Evolutionary conservation across 2,113 vertebrate species (phyloP).

Genomic region (Gila orcuttii): DNA sequence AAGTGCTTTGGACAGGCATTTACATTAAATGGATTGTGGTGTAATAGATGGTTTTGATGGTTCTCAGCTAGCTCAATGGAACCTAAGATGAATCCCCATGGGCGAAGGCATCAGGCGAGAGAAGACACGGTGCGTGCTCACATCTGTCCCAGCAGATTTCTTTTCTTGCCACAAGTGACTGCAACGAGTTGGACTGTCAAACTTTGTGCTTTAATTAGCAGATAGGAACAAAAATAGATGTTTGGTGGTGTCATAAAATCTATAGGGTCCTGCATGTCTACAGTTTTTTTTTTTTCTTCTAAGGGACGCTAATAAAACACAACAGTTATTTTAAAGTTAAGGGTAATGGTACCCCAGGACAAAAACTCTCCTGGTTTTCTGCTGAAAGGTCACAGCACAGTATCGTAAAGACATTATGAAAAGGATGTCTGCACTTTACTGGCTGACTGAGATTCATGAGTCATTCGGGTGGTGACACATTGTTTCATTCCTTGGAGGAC

Average conservation of each 20-base stretch:
- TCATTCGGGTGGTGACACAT: slow-evolving; percentile 14
- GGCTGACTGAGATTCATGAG: slow-evolving; percentile 17
- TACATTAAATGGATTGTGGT: background rate
- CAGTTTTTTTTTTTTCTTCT: background rate
- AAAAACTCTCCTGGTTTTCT: background rate
- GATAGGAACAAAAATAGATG: background rate
- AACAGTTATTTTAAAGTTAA: background rate
- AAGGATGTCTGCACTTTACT: slow-evolving; percentile 21
- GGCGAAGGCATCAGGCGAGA: background rate
- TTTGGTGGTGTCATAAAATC: slow-evolving; percentile 10
- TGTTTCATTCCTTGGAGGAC: slow-evolving; percentile 5
- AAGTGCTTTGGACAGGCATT: background rate
- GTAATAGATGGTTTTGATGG: slow-evolving; percentile 9
- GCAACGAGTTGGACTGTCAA: background rate
- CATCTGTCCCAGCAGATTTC: background rate
- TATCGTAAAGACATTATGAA: background rate
- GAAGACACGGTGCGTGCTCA: background rate
- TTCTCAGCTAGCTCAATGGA: background rate
- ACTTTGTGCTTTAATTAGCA: slow-evolving; percentile 28
- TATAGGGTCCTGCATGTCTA: background rate
- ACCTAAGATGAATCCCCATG: background rate
- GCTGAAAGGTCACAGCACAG: background rate
- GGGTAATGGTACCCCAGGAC: background rate
- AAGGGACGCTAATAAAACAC: background rate
- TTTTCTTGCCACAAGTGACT: background rate